A percentile compares a stretch with the other conserved stretches of the same genome.
phyloP scores from a whole-genome alignment of 2,113 vertebrate species.

The Chamaetylas fuelleborni region DNA sequence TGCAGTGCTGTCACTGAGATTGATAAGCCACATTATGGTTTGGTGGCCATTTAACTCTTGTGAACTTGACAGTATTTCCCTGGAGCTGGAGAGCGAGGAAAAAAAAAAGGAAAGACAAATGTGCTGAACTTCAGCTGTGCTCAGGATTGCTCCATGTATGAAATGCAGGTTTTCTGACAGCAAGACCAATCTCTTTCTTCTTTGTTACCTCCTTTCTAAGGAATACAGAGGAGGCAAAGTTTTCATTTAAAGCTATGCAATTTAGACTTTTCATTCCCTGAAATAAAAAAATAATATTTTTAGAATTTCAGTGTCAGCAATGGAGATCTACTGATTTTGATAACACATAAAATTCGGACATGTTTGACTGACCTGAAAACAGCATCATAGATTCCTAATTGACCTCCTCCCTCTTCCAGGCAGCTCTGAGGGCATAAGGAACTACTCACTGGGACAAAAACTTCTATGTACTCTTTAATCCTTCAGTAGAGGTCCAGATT shows the following conservation, averaged over 20 bases:
- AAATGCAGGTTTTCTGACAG: neutral
- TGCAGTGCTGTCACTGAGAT: constrained; percentile 22
- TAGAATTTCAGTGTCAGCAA: neutral
- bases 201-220: neutral
- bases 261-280: neutral
- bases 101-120: neutral
- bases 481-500: neutral
- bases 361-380: neutral
- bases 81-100: neutral
- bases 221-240: fast-evolving
- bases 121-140: neutral
- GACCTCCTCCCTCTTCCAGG: neutral
- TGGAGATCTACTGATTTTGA: neutral
- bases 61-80: constrained; percentile 7
- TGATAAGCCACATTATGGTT: constrained; percentile 22
- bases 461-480: neutral
- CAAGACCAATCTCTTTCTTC: neutral
- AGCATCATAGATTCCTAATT: neutral
- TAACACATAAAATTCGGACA: neutral
- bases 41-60: constrained; percentile 25
- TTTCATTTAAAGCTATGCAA: neutral
- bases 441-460: neutral
- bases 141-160: neutral
- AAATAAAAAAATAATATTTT: neutral
- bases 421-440: neutral